Base-by-base conservation (phyloP, 2,113 vertebrate species). In the Porphyrio hochstetteri region DNA sequence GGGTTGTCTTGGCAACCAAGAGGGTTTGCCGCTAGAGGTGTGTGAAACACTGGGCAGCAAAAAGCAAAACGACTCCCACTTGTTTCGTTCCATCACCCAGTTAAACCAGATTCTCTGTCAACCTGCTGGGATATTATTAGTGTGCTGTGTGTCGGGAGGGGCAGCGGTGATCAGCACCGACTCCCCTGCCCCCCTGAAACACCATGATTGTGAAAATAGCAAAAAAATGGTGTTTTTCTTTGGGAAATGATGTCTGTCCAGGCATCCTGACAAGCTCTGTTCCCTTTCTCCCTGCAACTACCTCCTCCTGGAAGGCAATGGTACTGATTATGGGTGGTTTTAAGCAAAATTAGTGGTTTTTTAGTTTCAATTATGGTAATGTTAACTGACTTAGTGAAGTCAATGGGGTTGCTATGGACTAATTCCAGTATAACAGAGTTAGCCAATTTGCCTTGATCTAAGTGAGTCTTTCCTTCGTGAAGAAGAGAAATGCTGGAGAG, bases 1-100 rank as follows among this genome's bases (percentile, higher is more conserved):
- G 86, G 93, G 95, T 91, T 96, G 93, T 97, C 96, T 96, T 97
- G 96, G 96, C 96, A 97, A 97, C 96, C 16, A 80, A 90, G 92
- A 95, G 88, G 93, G 74, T 94, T 96, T 96, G 93, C 93, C 59
- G 89, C 93, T 94, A 94, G 93, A 96, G 92, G 93, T 96, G 93
- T 85, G 86, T 93, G 96, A 95, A 97, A 85, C 92, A 82, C 93
- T 92, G 95, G 93, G 69, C 82, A 95, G 92, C 88, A 70, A 89
- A 95, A 96, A 96, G 74, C 91, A 87, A 65, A 88, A 64, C 4
- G 24, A 68, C 74, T 97, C 74, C 74, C 38, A 50, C 67, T 96
- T 79, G 14, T 76, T 91, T 95, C 91, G 44, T 91, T 89, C 92
- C 91, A 89, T 76, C 88, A 76, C 86, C 61, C 65, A 15, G 36